Conservation (phyloP, 2,888 invertebrate species). For the Boloria euphrosyne region DNA sequence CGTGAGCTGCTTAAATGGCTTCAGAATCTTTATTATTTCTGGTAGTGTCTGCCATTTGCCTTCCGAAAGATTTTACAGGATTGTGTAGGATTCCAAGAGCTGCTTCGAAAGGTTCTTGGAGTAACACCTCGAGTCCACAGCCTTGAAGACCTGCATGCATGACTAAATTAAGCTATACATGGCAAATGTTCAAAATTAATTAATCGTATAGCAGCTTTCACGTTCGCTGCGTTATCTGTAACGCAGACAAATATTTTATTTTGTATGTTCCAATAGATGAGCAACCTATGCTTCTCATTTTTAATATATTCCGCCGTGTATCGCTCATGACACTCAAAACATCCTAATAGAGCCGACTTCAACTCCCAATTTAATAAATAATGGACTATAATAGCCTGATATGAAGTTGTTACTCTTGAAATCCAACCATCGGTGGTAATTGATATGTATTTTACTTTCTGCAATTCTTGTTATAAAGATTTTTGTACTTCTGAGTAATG, state of each 20-base stretch:
- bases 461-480: too few relatives aligned
- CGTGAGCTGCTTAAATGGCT: slow-evolving; percentile 42
- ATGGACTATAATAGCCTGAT: too few relatives aligned
- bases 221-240: slow-evolving; percentile 47
- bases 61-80: slow-evolving; percentile 42
- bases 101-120: slow-evolving; percentile 43
- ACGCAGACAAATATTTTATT: slow-evolving; percentile 43
- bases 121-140: slow-evolving; percentile 37
- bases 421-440: too few relatives aligned
- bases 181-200: slow-evolving; percentile 44
- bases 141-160: slow-evolving; percentile 44
- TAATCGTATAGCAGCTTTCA: slow-evolving; percentile 45
- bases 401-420: too few relatives aligned
- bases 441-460: too few relatives aligned
- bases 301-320: slow-evolving; percentile 24
- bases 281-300: slow-evolving; percentile 34
- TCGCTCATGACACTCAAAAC: too few relatives aligned
- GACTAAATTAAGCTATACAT: slow-evolving; percentile 45
- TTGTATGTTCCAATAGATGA: slow-evolving; percentile 38
- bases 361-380: too few relatives aligned
- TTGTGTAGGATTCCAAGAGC: slow-evolving; percentile 43
- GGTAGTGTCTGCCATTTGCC: slow-evolving; percentile 43
- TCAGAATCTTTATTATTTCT: slow-evolving; percentile 45
- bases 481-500: too few relatives aligned
- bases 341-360: too few relatives aligned